Percentiles rank a stretch among this genome's conserved stretches.
phyloP scores from a whole-genome alignment of 2,888 invertebrate genomes.

The Drosophila barbarae region DNA sequence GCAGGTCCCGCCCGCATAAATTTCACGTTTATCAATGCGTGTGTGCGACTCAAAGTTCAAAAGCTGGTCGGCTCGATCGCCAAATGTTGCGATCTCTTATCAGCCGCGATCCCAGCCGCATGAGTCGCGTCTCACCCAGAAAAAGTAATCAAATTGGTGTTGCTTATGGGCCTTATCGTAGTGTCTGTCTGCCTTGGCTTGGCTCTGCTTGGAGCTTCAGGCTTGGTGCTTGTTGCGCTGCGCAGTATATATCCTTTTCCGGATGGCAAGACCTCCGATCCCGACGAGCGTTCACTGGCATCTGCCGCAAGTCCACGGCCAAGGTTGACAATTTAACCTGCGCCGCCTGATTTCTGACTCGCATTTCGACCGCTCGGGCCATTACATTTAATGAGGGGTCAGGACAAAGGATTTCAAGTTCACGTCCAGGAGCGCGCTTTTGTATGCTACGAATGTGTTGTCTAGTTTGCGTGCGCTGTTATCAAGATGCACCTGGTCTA shows the following conservation, averaged over 20 bases:
- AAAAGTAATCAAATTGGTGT: conserved; percentile 30
- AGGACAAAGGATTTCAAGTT: conserved; percentile 67
- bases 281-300: conserved; percentile 34
- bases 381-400: conserved; percentile 61
- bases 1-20: conserved; percentile 64
- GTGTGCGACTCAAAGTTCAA: conserved; percentile 44
- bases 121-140: conserved; percentile 28
- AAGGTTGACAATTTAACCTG: conserved; percentile 58
- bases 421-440: conserved; percentile 53
- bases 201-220: conserved; percentile 4
- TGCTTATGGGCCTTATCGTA: conserved; percentile 59
- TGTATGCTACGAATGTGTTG: conserved; percentile 61
- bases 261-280: conserved; percentile 43
- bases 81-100: conserved; percentile 51
- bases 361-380: conserved; percentile 52
- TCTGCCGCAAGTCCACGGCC: conserved; percentile 52
- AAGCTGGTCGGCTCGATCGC: conserved; percentile 36
- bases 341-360: conserved; percentile 3
- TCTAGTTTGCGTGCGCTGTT: conserved; percentile 41
- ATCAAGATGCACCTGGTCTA: conserved; percentile 66
- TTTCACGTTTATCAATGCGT: conserved; percentile 52
- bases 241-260: conserved; percentile 53
- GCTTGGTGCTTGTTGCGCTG: conserved; percentile 16
- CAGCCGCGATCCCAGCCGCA: conserved; percentile 49
- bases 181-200: conserved; percentile 43